These are phyloP conservation scores for Amphiura filiformis DNA, from an alignment of 35 echinoderm and acorn worm species.

Conservation along the genomic window DNA sequence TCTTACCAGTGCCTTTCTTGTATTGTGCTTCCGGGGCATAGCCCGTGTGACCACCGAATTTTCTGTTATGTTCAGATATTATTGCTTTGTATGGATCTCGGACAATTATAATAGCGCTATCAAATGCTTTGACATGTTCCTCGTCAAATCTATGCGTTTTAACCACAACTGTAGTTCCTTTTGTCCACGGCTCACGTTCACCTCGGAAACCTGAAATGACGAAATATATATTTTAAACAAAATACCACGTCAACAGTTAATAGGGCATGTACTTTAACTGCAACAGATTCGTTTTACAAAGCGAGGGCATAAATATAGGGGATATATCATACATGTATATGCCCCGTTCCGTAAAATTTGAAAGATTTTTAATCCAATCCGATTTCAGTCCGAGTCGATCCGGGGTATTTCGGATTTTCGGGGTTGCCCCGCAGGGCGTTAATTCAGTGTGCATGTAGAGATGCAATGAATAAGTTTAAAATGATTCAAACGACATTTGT, in stretches of 20 bases:
- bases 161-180: constrained; percentile 70
- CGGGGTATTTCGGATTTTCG: no score
- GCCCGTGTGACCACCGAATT: constrained; percentile 93
- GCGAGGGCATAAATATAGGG: neutral
- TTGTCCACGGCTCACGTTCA: constrained; percentile 81
- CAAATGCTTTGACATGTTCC: constrained; percentile 65
- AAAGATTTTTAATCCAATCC: no score
- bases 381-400: no score
- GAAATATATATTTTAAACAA: neutral
- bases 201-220: constrained; percentile 71
- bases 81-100: constrained; percentile 97
- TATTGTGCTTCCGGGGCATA: constrained; percentile 81
- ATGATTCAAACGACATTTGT: no score
- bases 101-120: constrained; percentile 70
- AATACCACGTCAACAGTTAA: no score
- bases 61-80: constrained; percentile 91
- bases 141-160: constrained; percentile 76
- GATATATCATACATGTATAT: no score
- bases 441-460: no score
- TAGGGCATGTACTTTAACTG: no score
- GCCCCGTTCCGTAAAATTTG: no score
- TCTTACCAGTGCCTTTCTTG: constrained; percentile 89
- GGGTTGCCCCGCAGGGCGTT: no score
- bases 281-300: neutral
- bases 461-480: no score